These are phyloP conservation scores for Cyphomyrus plagiostoma DNA, from an alignment of 2,113 vertebrate species.

Conservation along the genomic window DNA sequence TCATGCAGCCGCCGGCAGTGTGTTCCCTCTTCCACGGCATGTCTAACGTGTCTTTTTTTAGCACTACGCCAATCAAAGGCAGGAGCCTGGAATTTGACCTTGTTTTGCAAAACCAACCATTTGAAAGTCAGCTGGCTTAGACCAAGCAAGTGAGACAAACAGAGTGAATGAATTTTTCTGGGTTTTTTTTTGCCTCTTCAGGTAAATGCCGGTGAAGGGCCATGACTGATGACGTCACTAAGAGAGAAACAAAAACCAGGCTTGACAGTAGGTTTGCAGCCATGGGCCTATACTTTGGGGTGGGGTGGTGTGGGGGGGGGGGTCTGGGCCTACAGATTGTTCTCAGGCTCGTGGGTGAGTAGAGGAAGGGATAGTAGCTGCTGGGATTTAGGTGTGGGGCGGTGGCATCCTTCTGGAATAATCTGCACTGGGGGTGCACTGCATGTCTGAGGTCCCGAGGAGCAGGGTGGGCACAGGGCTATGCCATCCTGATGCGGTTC, in stretches of 20 bases:
- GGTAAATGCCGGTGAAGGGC: not conserved
- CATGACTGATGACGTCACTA: not conserved
- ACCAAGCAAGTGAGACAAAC: not conserved
- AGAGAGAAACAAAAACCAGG: not conserved
- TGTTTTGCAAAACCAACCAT: not conserved
- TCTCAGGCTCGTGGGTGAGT: not conserved
- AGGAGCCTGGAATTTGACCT: not conserved
- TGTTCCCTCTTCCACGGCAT: not conserved
- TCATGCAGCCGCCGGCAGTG: not conserved
- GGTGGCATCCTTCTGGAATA: not conserved
- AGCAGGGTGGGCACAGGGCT: not conserved
- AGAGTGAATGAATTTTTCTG: not conserved
- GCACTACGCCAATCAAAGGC: not conserved
- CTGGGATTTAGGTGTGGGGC: not conserved
- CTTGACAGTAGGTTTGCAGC: not conserved
- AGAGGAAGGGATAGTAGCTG: not conserved
- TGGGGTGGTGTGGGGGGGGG: not conserved
- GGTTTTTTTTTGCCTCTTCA: not conserved
- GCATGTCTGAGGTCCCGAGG: too few relatives aligned
- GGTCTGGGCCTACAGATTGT: not conserved
- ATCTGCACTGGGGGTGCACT: not conserved
- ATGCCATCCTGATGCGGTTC: not conserved
- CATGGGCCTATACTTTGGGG: not conserved
- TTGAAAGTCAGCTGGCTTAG: not conserved
- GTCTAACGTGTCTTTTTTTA: not conserved